Base-by-base conservation (phyloP, 53 echinoderm and acorn worm species). In the Holothuria scabra region DNA sequence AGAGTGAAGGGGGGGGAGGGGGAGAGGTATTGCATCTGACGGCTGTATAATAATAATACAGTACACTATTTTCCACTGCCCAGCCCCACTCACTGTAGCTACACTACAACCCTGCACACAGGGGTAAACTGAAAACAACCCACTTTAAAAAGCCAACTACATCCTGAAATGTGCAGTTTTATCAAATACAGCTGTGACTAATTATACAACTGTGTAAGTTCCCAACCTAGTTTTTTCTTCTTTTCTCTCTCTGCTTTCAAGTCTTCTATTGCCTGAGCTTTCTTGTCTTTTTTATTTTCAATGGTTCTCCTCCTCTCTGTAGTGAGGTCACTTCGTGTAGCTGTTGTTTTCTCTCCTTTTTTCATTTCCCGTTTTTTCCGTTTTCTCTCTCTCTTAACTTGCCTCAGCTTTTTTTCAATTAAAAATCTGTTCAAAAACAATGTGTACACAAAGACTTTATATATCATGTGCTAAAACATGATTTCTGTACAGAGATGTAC, bases 231-330 rank as follows among this genome's bases (percentile, higher is more conserved):
- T 76, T 90, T 92, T 81, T 97, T 97, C 65, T 92, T 94, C 79
- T 97, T 90, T 74, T 97, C 97, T 70, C 97, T 86, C 37, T 88
- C 91, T 18, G 92, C 97, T 83, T 90, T 97, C 65, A 97, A 83
- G 72, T 92, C 87, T 29, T 90, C 87, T 67, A 97, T 94, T 52
- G 97, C 97, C 56, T 92, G 86, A 49, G 92, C 94, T 71, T 97
- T 97, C 79, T 90, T 94, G 86, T 97, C 97, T 61, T 93, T 93
- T 89, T 94, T 94, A 31, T 94, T 94, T 64, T 97, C 97, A 26
- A 97, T 90, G 38, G 97, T 97, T 55, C 91, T 92, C 52, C 94
- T 70, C 52, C 97, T 88, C 76, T 91, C 97, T 38, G 88, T 92
- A 48, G 90, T 94, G 14, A 89, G 81, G 76, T 96, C 93, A 30